These are phyloP conservation scores for Penaeus vannamei DNA, from an alignment of 1,140 invertebrate genomes.

Conservation along the genomic window DNA sequence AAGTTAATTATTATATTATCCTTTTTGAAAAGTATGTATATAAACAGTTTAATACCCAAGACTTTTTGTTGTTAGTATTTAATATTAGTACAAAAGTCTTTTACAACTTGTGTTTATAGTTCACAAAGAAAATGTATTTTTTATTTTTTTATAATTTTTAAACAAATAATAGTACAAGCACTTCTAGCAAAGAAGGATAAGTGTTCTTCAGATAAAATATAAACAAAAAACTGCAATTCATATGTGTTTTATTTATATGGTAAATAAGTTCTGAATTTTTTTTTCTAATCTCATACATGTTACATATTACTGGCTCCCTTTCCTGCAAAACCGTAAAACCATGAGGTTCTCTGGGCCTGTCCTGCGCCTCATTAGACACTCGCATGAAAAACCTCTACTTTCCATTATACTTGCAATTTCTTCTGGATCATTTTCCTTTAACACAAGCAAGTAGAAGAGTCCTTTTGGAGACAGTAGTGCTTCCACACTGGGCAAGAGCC, in stretches of 20 bases:
- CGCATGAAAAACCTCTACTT: slow-evolving; percentile 76
- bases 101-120: background rate
- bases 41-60: no score
- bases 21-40: no score
- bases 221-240: no score
- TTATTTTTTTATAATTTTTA: no score
- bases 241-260: background rate
- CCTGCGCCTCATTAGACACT: slow-evolving; percentile 79
- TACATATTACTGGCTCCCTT: background rate
- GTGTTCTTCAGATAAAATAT: no score
- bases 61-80: no score
- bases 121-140: background rate
- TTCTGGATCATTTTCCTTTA: slow-evolving; percentile 88
- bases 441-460: slow-evolving; percentile 86
- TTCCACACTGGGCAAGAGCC: slow-evolving; percentile 80
- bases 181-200: no score
- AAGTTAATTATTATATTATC: no score
- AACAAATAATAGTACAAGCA: no score
- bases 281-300: no score
- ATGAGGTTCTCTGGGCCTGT: slow-evolving; percentile 81
- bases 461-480: slow-evolving; percentile 81
- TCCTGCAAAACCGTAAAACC: slow-evolving; percentile 70
- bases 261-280: background rate
- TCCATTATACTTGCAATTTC: slow-evolving; percentile 80
- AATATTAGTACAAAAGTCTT: no score